phyloP scores from a whole-genome alignment of 2,888 invertebrate genomes.

The Himalopsyche anomala region DNA sequence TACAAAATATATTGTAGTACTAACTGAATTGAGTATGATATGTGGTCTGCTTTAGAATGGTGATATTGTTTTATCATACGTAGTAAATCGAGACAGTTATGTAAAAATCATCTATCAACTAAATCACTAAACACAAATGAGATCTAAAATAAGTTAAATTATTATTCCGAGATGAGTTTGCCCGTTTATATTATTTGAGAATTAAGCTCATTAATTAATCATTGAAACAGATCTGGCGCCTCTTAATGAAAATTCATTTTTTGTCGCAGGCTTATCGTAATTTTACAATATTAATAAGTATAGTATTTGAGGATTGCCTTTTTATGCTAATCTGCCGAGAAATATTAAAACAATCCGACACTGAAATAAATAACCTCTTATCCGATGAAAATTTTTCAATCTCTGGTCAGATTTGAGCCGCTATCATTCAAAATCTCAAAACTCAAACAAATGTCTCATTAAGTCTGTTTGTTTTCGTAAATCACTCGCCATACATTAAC shows the following conservation, averaged over 20 bases:
- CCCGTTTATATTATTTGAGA: too few relatives aligned
- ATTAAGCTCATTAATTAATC: neutral
- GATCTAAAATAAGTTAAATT: too few relatives aligned
- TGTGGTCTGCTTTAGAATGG: too few relatives aligned
- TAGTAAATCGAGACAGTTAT: too few relatives aligned
- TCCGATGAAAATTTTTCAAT: slow-evolving; percentile 41
- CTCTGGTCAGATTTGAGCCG: slow-evolving; percentile 3
- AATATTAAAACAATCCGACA: slow-evolving; percentile 38
- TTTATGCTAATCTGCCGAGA: slow-evolving; percentile 1
- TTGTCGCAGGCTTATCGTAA: neutral
- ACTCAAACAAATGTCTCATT: slow-evolving; percentile 59
- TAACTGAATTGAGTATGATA: too few relatives aligned
- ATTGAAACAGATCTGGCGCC: neutral
- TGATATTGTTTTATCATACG: too few relatives aligned
- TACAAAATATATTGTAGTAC: too few relatives aligned
- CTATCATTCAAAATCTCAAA: slow-evolving; percentile 45
- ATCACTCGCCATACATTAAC: slow-evolving; percentile 50
- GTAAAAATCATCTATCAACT: too few relatives aligned
- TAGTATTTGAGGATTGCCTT: neutral
- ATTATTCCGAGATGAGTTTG: too few relatives aligned
- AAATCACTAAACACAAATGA: too few relatives aligned
- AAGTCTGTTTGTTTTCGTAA: slow-evolving; percentile 58
- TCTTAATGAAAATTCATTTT: neutral
- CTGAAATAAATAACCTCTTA: slow-evolving; percentile 35
- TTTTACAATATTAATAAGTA: neutral